phyloP scores from a whole-genome alignment of 2,113 vertebrate genomes.

The Cochlearius cochlearius region DNA sequence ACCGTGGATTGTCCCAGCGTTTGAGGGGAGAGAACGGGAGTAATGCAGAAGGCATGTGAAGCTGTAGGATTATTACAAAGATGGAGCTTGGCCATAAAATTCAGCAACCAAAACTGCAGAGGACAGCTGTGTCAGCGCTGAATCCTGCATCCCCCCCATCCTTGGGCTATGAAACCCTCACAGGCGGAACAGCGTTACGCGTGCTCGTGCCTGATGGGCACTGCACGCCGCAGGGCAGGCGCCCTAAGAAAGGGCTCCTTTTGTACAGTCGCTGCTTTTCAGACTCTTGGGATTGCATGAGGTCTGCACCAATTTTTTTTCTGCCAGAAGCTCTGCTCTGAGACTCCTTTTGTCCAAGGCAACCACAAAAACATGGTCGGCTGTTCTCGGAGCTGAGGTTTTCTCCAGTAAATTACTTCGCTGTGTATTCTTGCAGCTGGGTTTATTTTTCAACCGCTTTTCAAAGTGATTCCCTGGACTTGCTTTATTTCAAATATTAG shows the following conservation, averaged over 20 bases:
- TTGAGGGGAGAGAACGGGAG: background rate
- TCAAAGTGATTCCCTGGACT: background rate
- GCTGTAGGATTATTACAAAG: background rate
- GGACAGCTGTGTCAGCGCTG: background rate
- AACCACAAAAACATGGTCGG: background rate
- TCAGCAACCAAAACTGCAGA: background rate
- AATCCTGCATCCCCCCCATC: background rate
- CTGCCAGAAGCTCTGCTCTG: background rate
- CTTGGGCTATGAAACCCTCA: background rate
- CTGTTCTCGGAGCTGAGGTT: background rate
- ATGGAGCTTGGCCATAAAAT: background rate
- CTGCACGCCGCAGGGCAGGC: background rate
- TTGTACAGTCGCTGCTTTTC: background rate
- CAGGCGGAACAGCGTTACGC: background rate
- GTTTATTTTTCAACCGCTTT: background rate
- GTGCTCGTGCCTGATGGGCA: background rate
- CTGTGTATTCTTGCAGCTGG: background rate
- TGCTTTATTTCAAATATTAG: background rate
- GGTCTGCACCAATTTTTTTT: background rate
- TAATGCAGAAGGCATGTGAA: background rate
- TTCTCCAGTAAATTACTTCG: background rate
- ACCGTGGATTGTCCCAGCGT: accelerated
- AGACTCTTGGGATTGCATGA: background rate
- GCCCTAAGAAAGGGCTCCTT: background rate
- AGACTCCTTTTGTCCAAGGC: background rate